A percentile compares a stretch with the other conserved stretches of the same genome.
Evolutionary conservation across 2,797 vertebrate genomes (phyloP).

Genomic region (Scleropages formosus): DNA sequence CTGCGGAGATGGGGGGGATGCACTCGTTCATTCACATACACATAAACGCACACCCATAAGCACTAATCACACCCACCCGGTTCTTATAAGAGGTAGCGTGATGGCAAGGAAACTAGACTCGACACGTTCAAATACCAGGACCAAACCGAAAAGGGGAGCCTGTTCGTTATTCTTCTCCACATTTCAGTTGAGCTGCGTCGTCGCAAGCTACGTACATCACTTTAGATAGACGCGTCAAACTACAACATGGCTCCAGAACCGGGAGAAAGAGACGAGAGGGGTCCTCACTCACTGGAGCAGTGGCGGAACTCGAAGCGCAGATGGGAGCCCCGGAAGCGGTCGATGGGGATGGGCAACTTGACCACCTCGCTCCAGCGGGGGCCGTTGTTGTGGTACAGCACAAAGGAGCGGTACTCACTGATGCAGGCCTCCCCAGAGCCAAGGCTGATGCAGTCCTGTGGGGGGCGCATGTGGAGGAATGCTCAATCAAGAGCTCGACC

Average conservation of each 20-base stretch:
- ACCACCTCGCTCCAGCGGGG: constrained; percentile 97
- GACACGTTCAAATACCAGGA: too few relatives aligned
- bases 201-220: too few relatives aligned
- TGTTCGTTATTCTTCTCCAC: too few relatives aligned
- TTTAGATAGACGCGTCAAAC: too few relatives aligned
- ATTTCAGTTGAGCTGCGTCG: too few relatives aligned
- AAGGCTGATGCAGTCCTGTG: constrained; percentile 93
- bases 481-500: not conserved
- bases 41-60: constrained; percentile 22
- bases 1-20: constrained; percentile 59
- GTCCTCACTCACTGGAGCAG: constrained; percentile 86
- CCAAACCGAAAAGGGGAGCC: too few relatives aligned
- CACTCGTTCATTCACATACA: constrained; percentile 29
- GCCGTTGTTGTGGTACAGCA: constrained; percentile 97
- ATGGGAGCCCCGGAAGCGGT: constrained; percentile 95
- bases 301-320: constrained; percentile 98
- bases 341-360: constrained; percentile 96
- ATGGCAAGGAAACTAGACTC: too few relatives aligned
- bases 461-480: not conserved
- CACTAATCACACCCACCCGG: too few relatives aligned
- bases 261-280: not conserved
- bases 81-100: not conserved
- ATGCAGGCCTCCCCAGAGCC: constrained; percentile 88
- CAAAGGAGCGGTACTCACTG: constrained; percentile 91
- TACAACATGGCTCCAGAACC: too few relatives aligned